A percentile compares a stretch with the other conserved stretches of the same genome.
Evolutionary conservation across 2,888 invertebrate genomes (phyloP).

Genomic region (Cordilura impudica): DNA sequence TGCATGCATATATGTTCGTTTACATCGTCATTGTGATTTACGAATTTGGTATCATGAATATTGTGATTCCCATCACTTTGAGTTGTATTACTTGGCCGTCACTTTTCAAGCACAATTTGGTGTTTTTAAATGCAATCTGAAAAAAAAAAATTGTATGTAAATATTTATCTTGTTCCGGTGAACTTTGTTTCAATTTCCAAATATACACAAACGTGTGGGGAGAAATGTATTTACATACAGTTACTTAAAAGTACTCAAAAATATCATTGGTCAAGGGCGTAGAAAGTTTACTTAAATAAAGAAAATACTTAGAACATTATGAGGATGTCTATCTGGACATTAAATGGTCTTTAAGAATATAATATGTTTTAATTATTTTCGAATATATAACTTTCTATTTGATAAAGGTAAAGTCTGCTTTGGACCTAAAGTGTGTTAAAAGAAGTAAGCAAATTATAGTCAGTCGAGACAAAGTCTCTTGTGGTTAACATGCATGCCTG

Average conservation of each 20-base stretch:
- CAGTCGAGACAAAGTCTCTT: too few species aligned
- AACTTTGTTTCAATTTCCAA: neutral
- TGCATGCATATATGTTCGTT: neutral
- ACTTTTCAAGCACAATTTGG: conserved; percentile 54
- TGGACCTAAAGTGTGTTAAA: too few species aligned
- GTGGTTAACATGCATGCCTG: too few species aligned
- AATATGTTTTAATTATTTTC: too few species aligned
- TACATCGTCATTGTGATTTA: conserved; percentile 47
- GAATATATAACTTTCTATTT: too few species aligned
- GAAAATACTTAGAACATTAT: conserved; percentile 25
- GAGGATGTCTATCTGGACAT: conserved; percentile 22
- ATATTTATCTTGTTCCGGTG: neutral
- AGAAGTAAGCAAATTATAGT: too few species aligned
- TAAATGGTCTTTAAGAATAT: too few species aligned
- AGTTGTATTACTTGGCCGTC: conserved; percentile 57
- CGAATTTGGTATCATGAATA: conserved; percentile 38
- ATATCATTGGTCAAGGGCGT: neutral
- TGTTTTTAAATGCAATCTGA: conserved; percentile 32
- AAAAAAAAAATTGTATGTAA: neutral
- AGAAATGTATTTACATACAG: neutral
- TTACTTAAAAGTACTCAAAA: neutral
- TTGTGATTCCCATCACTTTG: conserved; percentile 36
- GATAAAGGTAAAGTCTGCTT: too few species aligned
- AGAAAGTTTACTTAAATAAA: conserved; percentile 19
- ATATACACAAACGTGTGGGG: neutral